phyloP scores from a whole-genome alignment of 2,797 vertebrate species.

The Pipistrellus kuhlii region DNA sequence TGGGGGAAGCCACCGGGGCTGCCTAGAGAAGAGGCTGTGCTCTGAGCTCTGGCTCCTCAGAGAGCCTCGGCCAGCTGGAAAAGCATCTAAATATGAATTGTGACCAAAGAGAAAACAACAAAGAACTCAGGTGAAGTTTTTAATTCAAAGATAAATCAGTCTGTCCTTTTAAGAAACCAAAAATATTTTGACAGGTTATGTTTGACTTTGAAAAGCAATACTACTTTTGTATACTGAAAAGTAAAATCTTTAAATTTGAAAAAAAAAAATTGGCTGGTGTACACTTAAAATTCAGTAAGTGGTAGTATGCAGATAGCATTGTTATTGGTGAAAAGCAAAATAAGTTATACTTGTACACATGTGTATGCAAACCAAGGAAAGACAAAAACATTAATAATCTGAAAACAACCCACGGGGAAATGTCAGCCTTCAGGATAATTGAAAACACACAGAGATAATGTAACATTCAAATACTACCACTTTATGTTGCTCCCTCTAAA shows the following conservation, averaged over 20 bases:
- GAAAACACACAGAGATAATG: background rate
- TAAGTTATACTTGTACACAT: background rate
- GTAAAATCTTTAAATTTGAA: background rate
- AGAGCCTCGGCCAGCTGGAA: slow-evolving; percentile 62
- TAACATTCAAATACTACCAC: background rate
- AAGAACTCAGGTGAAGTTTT: background rate
- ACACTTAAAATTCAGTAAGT: background rate
- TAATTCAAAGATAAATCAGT: slow-evolving; percentile 16
- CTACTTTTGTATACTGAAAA: slow-evolving; percentile 4
- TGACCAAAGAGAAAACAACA: slow-evolving; percentile 24
- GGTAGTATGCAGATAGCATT: background rate
- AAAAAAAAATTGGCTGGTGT: no score
- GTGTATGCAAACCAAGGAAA: background rate
- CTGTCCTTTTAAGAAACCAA: slow-evolving; percentile 37
- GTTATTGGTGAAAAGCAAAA: background rate
- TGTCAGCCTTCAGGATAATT: background rate
- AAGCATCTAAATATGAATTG: background rate
- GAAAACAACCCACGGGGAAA: slow-evolving; percentile 29
- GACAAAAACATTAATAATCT: slow-evolving; percentile 12
- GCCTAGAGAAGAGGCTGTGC: slow-evolving; percentile 81
- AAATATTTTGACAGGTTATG: background rate
- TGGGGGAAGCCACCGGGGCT: slow-evolving; percentile 69
- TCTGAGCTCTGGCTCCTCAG: slow-evolving; percentile 79
- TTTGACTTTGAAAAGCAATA: slow-evolving; percentile 49
- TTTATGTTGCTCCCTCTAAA: background rate